Evolutionary conservation across 2,888 invertebrate genomes (phyloP), one percentile per base, ranked within the genome.

Genomic region (Drosophila siamana): DNA sequence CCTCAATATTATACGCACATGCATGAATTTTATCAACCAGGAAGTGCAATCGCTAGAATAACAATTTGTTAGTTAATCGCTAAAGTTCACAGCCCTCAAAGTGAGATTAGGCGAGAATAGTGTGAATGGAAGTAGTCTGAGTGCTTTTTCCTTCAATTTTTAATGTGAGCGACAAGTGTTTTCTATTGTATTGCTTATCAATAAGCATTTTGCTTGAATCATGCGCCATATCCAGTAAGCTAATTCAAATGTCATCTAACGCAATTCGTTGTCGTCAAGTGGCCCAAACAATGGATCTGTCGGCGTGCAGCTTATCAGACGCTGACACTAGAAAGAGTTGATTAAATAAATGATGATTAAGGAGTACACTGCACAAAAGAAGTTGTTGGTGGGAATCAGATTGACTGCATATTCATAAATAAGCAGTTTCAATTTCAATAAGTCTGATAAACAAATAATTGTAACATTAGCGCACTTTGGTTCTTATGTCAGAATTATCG

Each of bases 41-140:
- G 52, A 52, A 41, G 16, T 52, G 52, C 52, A 47, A 11, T 47
- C n/a, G 19, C 26, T 28, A 40, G 24, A 40, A 7, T n/a, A 40
- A 16, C n/a, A 51, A 28, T 38, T 51, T 38, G 22, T 13, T 19
- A 16, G 2, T 19, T 28, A 54, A 22, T 54, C 28, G 28, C 3
- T 19, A 43, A 43, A 55, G 43, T 55, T 22, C 54, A 55, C 11
- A 55, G 54, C 28, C 41, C 41, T 33, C 43, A 30, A 44, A 11
- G 3, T 11, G n/a, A 22, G 54, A 55, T 43, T 28, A 43, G 54
- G 2, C 2, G 16, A 9, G 4, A 30, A 28, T 30, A 19, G 28
- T 28, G 16, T 9, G n/a, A n/a, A n/a, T n/a, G n/a, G n/a, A n/a
- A n/a, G n/a, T n/a, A n/a, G n/a, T 30, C 11, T 30, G 26, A 1